Conservation (phyloP, 1,140 invertebrate genomes). For the Bombus waltoni region DNA sequence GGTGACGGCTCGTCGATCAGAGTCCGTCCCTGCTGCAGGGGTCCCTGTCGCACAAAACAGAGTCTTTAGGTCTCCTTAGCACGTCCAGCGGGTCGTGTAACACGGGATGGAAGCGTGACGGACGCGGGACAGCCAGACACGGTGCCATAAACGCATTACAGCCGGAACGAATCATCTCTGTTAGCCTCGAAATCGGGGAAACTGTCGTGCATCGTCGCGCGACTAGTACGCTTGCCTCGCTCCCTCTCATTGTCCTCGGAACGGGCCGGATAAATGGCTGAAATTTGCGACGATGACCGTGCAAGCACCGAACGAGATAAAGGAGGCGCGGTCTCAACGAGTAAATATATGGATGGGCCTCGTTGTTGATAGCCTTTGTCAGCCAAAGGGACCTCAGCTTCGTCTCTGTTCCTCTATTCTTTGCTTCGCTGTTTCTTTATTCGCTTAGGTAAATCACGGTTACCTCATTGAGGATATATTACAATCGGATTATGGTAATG, state of each 20-base stretch:
- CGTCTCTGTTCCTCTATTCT: not conserved
- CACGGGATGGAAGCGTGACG: conserved; percentile 63
- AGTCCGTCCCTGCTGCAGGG: conserved; percentile 33
- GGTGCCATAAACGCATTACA: conserved; percentile 77
- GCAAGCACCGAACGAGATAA: conserved; percentile 14
- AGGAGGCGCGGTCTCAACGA: conserved; percentile 18
- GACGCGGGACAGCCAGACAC: conserved; percentile 56
- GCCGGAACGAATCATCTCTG: conserved; percentile 75
- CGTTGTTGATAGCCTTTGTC: not conserved
- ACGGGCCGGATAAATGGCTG: conserved; percentile 59
- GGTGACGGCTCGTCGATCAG: not conserved
- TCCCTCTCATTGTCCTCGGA: conserved; percentile 48
- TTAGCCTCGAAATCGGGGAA: conserved; percentile 73
- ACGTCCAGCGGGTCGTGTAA: conserved; percentile 53
- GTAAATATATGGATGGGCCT: conserved; percentile 61
- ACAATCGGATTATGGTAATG: not conserved
- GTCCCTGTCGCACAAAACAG: conserved; percentile 66
- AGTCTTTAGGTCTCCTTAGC: conserved; percentile 76
- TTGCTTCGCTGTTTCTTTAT: not conserved
- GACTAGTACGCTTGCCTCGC: conserved; percentile 49
- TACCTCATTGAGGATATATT: not conserved
- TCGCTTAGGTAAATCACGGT: conserved; percentile 48
- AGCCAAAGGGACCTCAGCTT: not conserved
- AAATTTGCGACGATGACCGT: conserved; percentile 65
- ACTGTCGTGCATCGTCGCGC: conserved; percentile 65